These are phyloP conservation scores for Myotis lucifugus DNA, from an alignment of 2,113 vertebrate genomes.

Conservation along the genomic window DNA sequence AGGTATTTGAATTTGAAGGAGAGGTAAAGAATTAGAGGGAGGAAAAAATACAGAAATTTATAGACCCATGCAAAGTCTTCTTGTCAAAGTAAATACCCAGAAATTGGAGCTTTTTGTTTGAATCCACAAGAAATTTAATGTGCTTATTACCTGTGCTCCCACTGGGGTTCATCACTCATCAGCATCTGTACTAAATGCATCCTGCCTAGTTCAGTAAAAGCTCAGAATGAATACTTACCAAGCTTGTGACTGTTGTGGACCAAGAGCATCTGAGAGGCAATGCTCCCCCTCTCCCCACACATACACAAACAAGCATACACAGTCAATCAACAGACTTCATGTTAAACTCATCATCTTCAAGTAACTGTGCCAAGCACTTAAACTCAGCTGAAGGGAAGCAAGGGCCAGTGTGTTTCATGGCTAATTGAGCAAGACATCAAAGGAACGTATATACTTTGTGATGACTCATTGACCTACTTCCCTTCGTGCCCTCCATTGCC, in stretches of 20 bases:
- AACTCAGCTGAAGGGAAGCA: neutral
- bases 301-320: neutral
- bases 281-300: neutral
- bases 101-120: neutral
- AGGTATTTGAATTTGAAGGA: constrained; percentile 18
- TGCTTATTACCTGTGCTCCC: neutral
- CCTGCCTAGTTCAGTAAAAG: neutral
- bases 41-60: neutral
- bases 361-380: neutral
- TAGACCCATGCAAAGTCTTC: neutral
- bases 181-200: neutral
- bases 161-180: neutral
- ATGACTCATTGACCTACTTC: neutral
- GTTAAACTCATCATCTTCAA: constrained; percentile 38
- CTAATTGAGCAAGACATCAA: neutral
- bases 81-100: constrained; percentile 42
- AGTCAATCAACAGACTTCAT: neutral
- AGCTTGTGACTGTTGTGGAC: neutral
- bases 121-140: constrained; percentile 45
- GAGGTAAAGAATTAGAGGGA: neutral
- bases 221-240: neutral
- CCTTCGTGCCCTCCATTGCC: neutral
- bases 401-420: neutral
- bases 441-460: neutral
- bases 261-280: neutral